Conservation (phyloP, 2,113 vertebrate genomes). For the Todiramphus chloris region DNA sequence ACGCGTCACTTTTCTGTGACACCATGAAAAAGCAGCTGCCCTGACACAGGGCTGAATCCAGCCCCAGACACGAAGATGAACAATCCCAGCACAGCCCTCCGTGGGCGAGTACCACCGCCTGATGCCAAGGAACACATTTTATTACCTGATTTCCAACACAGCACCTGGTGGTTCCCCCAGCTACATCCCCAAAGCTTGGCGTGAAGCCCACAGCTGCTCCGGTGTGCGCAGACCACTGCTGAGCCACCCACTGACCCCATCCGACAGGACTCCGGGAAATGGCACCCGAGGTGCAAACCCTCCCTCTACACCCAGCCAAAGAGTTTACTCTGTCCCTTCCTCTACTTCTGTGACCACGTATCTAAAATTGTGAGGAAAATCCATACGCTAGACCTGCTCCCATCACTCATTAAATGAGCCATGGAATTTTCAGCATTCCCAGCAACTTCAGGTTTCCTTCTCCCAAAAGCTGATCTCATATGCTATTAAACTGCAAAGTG, state of each 20-base stretch:
- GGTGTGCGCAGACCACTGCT: neutral
- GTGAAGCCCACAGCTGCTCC: neutral
- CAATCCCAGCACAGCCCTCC: neutral
- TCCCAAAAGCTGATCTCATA: neutral
- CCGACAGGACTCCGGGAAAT: fast-evolving
- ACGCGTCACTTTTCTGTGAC: neutral
- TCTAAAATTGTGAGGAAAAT: neutral
- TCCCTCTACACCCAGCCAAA: neutral
- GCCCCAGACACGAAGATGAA: neutral
- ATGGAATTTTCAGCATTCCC: neutral
- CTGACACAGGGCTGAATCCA: neutral
- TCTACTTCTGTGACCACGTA: neutral
- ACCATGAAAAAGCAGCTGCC: neutral
- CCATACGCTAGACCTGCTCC: neutral
- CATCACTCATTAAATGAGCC: fast-evolving
- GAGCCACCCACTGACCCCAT: neutral
- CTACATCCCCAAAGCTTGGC: fast-evolving
- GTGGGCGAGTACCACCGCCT: fast-evolving
- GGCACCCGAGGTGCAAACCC: neutral
- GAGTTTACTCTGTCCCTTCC: neutral
- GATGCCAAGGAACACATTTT: neutral
- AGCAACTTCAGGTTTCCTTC: neutral
- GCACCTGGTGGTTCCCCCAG: neutral
- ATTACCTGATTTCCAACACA: neutral
- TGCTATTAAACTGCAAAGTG: neutral